phyloP scores from a whole-genome alignment of 2,113 vertebrate genomes.

The Macrotis lagotis region DNA sequence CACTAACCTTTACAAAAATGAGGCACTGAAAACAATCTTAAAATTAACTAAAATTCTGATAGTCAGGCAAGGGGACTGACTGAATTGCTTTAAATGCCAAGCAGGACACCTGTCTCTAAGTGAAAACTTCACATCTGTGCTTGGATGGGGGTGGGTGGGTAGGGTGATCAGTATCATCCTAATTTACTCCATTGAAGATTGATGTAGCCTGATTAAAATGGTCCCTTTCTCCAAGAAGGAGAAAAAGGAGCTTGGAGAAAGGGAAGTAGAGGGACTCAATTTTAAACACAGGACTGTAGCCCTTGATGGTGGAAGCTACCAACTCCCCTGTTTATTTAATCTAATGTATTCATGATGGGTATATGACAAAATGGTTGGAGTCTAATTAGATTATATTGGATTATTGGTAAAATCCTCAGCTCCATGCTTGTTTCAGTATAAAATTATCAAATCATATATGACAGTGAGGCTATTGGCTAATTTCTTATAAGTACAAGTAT shows the following conservation, averaged over 20 bases:
- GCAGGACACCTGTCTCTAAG: not conserved
- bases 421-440: not conserved
- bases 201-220: not conserved
- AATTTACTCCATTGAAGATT: not conserved
- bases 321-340: not conserved
- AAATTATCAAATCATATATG: not conserved
- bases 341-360: not conserved
- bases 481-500: not conserved
- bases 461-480: not conserved
- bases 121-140: not conserved
- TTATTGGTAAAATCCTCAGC: not conserved
- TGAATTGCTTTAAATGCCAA: not conserved
- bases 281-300: not conserved
- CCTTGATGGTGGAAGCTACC: not conserved
- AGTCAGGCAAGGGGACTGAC: not conserved
- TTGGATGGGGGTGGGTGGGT: not conserved
- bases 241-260: not conserved
- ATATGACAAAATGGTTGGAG: not conserved
- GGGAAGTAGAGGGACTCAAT: not conserved
- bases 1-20: not conserved
- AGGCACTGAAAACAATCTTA: not conserved
- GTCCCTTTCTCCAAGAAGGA: not conserved
- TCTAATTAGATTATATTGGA: not conserved
- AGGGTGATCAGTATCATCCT: not conserved
- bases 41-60: not conserved